phyloP scores from a whole-genome alignment of 2,113 vertebrate species.

The Nymphicus hollandicus region DNA sequence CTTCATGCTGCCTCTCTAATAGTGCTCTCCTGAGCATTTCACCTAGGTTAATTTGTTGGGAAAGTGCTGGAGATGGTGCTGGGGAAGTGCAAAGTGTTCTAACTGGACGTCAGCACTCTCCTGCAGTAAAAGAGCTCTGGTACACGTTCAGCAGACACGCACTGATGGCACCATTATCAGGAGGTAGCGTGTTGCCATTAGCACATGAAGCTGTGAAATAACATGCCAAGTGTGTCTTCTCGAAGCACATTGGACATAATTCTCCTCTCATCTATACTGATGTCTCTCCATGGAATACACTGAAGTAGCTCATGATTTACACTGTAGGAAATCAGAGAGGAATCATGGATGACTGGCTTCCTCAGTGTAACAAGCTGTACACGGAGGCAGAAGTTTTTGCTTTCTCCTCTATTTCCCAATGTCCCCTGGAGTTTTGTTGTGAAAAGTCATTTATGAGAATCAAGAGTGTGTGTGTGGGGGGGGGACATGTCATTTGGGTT shows the following conservation, averaged over 20 bases:
- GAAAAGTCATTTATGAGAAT: constrained; percentile 38
- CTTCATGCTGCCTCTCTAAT: background rate
- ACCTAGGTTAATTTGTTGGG: background rate
- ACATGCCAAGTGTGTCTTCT: background rate
- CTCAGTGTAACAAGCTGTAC: background rate
- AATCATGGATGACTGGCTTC: background rate
- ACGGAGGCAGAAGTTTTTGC: background rate
- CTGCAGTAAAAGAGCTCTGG: background rate
- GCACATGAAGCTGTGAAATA: background rate
- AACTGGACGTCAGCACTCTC: rapidly evolving
- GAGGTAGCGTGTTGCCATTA: background rate
- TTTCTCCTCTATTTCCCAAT: constrained; percentile 1
- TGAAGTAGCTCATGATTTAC: background rate
- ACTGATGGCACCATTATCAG: background rate
- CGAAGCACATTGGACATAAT: background rate
- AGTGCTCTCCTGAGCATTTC: background rate
- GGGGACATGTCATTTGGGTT: constrained; percentile 39
- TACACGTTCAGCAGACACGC: background rate
- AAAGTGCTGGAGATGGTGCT: background rate
- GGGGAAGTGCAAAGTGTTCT: background rate
- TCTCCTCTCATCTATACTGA: background rate
- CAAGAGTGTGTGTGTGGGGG: background rate
- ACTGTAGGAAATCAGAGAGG: background rate
- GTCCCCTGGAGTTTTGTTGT: constrained; percentile 47
- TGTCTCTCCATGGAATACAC: background rate